Base-by-base conservation (phyloP, 2,888 invertebrate genomes). In the Phorcus lineatus region DNA sequence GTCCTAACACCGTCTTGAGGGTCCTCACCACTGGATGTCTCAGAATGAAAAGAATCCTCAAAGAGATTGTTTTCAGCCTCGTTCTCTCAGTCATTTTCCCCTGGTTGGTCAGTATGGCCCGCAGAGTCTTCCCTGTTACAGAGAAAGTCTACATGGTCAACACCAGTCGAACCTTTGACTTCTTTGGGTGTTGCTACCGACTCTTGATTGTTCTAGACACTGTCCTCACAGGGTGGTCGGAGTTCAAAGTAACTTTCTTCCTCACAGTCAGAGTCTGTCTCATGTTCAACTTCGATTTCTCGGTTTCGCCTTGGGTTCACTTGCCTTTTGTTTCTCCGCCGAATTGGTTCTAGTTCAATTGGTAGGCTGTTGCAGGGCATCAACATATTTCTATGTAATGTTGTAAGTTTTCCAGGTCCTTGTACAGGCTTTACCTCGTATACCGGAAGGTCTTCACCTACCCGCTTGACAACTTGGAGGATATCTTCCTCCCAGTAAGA, bases 401-500 rank as follows among this genome's bases (percentile, higher is more conserved):
- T 36, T 24, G 67, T 9, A 7, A 24, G 28, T 40, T 53, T 36
- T 16, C 78, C 78, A 11, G 28, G 11, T 40, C 53, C 24, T 47
- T 28, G 22, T 19, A n/a, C 78, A 57, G 78, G 67, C 19, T 67
- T 47, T 31, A 78, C 67, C 53, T 47, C 52, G 31, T 78, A 78
- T 31, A 78, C 78, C 28, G 67, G 78, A 3, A 36, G 19, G 47
- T 66, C 66, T 4, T 78, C 67, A 52, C 36, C 77, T 31, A 78
- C 36, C 24, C 78, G 11, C 22, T 53, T 62, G 62, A 67, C 79
- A n/a, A 79, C 79, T n/a, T 67, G n/a, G 53, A 74, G 24, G 6
- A 79, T 4, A 11, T 74, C 55, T n/a, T 79, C 16, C 36, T 79
- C 74, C 74, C 74, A 79, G 54, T 79, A 79, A 13, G 70, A 74